These are phyloP conservation scores for Calephelis virginiensis DNA, from an alignment of 1,140 invertebrate genomes.

Conservation along the genomic window DNA sequence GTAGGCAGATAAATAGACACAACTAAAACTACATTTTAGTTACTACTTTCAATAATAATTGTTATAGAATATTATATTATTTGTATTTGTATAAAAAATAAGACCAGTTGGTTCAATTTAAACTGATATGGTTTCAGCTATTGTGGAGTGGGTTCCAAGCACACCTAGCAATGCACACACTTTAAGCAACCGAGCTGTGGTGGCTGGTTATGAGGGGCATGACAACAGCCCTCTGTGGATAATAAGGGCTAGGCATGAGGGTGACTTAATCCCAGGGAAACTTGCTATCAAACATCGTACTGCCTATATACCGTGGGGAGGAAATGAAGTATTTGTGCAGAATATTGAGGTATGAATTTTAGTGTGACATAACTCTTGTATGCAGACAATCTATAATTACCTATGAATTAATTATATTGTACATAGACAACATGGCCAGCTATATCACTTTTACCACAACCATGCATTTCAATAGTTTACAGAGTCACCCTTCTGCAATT, in stretches of 20 bases:
- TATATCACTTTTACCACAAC: too few relatives aligned
- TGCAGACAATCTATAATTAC: too few relatives aligned
- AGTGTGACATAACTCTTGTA: neutral
- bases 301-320: constrained; percentile 62
- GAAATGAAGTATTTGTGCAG: constrained; percentile 52
- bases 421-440: too few relatives aligned
- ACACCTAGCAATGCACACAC: constrained; percentile 35
- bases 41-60: constrained; percentile 3
- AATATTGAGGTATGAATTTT: constrained; percentile 53
- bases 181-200: constrained; percentile 48
- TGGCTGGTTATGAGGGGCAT: constrained; percentile 59
- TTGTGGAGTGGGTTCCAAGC: constrained; percentile 57
- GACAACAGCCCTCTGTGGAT: constrained; percentile 66
- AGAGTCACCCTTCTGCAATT: too few relatives aligned
- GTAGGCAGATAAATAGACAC: too few relatives aligned
- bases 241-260: constrained; percentile 48
- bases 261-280: constrained; percentile 64
- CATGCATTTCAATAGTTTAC: too few relatives aligned
- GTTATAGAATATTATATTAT: constrained; percentile 4
- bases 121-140: constrained; percentile 47
- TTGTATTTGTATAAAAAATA: too few relatives aligned
- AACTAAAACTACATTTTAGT: too few relatives aligned
- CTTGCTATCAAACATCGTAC: constrained; percentile 54
- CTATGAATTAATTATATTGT: too few relatives aligned
- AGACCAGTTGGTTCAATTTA: too few relatives aligned